Evolutionary conservation across 2,113 vertebrate species (phyloP).

Genomic region (Synchiropus splendidus): DNA sequence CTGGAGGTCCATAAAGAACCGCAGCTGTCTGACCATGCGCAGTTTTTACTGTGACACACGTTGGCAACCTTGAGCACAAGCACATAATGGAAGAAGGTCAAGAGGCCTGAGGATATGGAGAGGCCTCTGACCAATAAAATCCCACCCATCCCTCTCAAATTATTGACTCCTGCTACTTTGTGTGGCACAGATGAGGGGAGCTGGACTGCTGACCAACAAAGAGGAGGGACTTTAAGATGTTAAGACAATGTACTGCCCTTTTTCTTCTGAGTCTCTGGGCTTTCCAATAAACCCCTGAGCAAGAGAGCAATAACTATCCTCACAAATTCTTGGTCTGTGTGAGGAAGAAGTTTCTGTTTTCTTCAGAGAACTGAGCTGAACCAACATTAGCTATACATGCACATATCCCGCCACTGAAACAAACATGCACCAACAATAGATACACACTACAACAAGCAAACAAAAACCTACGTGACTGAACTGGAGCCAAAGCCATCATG

Average conservation of each 20-base stretch:
- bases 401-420: too few species aligned
- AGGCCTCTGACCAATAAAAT: background rate
- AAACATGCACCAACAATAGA: too few species aligned
- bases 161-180: constrained; percentile 18
- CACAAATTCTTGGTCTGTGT: constrained; percentile 7
- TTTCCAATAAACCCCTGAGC: constrained; percentile 43
- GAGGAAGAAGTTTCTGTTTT: constrained; percentile 10
- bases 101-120: background rate
- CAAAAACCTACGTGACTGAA: too few species aligned
- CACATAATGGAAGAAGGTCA: constrained; percentile 5
- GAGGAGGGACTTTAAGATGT: constrained; percentile 9
- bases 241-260: constrained; percentile 21
- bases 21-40: too few species aligned
- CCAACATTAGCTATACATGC: too few species aligned
- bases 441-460: too few species aligned
- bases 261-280: constrained; percentile 11
- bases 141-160: constrained; percentile 8
- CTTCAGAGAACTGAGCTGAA: too few species aligned
- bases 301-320: constrained; percentile 26
- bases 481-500: too few species aligned
- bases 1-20: too few species aligned
- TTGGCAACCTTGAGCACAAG: constrained; percentile 17
- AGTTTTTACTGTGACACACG: constrained; percentile 1
- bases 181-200: constrained; percentile 7
- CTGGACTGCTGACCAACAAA: background rate